Conservation (phyloP, 1,140 invertebrate genomes). For the Carposina sasakii region DNA sequence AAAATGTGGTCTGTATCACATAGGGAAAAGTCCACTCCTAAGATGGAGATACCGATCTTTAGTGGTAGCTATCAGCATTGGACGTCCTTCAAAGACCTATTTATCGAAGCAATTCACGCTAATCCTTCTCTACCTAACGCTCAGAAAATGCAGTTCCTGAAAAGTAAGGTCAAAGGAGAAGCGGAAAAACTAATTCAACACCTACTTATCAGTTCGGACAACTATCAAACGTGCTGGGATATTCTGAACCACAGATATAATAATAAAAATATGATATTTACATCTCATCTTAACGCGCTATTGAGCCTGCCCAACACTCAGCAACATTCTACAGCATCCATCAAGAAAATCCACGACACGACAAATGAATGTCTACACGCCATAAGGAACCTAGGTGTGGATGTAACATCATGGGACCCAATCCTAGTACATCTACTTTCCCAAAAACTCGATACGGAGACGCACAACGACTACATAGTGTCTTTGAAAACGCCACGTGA, state of each 20-base stretch:
- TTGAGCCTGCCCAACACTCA: neutral
- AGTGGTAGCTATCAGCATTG: neutral
- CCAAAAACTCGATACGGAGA: neutral
- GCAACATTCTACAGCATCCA: neutral
- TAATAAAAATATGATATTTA: neutral
- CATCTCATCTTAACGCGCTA: neutral
- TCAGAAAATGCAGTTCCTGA: constrained; percentile 1
- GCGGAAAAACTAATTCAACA: constrained; percentile 1
- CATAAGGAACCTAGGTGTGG: neutral
- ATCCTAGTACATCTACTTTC: neutral
- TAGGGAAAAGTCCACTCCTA: neutral
- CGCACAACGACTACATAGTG: neutral
- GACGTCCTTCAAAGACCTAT: neutral
- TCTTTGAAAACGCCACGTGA: neutral
- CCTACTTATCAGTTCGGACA: neutral
- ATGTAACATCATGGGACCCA: neutral
- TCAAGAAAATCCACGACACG: constrained; percentile 3
- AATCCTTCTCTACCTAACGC: neutral
- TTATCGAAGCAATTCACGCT: neutral
- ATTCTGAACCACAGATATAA: neutral
- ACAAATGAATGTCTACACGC: neutral
- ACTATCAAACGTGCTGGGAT: neutral
- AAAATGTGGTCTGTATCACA: neutral
- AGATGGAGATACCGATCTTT: neutral
- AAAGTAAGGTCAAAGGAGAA: neutral